Evolutionary conservation across 2,888 invertebrate genomes (phyloP).

Genomic region (Ochropleura plecta): DNA sequence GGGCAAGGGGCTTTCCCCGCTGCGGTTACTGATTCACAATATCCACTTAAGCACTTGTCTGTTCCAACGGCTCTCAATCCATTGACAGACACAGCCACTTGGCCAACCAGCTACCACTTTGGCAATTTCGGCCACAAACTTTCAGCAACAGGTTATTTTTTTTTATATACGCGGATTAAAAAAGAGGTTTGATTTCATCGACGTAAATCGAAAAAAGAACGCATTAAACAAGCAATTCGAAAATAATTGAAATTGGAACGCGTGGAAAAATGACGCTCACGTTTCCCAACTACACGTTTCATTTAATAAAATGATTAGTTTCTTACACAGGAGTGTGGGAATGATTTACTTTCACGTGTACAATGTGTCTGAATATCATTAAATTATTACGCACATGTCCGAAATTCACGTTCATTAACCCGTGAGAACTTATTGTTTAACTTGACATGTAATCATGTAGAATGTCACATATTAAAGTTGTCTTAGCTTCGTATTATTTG

Average conservation of each 20-base stretch:
- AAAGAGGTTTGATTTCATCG: slow-evolving; percentile 43
- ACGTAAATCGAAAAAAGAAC: slow-evolving; percentile 45
- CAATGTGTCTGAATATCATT: slow-evolving; percentile 84
- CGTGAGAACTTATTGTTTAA: slow-evolving; percentile 88
- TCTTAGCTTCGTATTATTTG: slow-evolving; percentile 51
- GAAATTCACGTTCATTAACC: slow-evolving; percentile 85
- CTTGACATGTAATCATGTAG: slow-evolving; percentile 75
- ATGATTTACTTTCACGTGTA: slow-evolving; percentile 78
- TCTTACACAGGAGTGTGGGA: slow-evolving; percentile 77
- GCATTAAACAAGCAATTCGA: slow-evolving; percentile 57
- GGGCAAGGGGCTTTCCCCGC: slow-evolving; percentile 4
- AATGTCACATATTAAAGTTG: slow-evolving; percentile 62
- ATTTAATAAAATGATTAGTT: slow-evolving; percentile 73
- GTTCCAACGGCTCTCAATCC: slow-evolving; percentile 48
- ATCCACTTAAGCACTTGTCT: slow-evolving; percentile 44
- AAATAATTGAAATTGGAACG: slow-evolving; percentile 63
- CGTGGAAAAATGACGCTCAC: slow-evolving; percentile 63
- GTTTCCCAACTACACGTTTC: slow-evolving; percentile 65
- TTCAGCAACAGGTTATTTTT: slow-evolving; percentile 32
- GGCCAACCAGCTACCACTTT: slow-evolving; percentile 16
- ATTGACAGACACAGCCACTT: slow-evolving; percentile 44
- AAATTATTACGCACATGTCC: slow-evolving; percentile 82
- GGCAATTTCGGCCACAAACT: slow-evolving; percentile 34
- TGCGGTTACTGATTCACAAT: slow-evolving; percentile 43
- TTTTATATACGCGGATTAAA: slow-evolving; percentile 40